Base-by-base conservation (phyloP, 2,113 vertebrate genomes). In the Synodontis membranacea region DNA sequence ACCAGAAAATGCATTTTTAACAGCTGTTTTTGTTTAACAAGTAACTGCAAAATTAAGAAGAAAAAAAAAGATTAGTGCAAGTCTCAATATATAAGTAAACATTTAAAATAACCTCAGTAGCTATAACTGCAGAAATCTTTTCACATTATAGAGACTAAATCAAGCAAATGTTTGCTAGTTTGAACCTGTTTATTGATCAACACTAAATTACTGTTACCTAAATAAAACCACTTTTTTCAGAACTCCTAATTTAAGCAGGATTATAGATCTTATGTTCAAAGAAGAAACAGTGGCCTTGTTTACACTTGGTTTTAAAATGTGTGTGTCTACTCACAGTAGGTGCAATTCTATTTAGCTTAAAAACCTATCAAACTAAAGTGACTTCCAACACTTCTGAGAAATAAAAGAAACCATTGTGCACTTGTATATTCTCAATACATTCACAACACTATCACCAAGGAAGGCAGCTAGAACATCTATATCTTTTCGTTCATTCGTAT, bases 1-100 rank as follows among this genome's bases (percentile, higher is more conserved):
- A 74, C 42, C 83, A 74, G 52, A 74, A 72, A 83, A 54, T 56
- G 34, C 52, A 56, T n/a, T 60, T 70, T 56, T 39, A 70, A 68
- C 31, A 52, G 52, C 52, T 15, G 25, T 76, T 34, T 76, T 44
- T 34, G 28, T n/a, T n/a, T n/a, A 48, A 85, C 28, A 37, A 84
- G 72, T 84, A n/a, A 64, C 70, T 74, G 52, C 28, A 52, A 52
- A 66, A n/a, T n/a, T 50, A 19, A 79, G 34, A 17, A 14, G 56
- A 23, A 75, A 44, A 42, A 60, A 58, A 15, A 10, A 34, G 28
- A 42, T 39, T 52, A 54, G 25, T 44, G 5, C 75, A 31, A 78
- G 34, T 31, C 48, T 54, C 19, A 56, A 34, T 79, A 68, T 62
- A n/a, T 21, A 48, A 52, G 34, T 62, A 39, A 86, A 66, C 31